phyloP scores from a whole-genome alignment of 2,888 invertebrate species.

The Agrenia bidenticulata region DNA sequence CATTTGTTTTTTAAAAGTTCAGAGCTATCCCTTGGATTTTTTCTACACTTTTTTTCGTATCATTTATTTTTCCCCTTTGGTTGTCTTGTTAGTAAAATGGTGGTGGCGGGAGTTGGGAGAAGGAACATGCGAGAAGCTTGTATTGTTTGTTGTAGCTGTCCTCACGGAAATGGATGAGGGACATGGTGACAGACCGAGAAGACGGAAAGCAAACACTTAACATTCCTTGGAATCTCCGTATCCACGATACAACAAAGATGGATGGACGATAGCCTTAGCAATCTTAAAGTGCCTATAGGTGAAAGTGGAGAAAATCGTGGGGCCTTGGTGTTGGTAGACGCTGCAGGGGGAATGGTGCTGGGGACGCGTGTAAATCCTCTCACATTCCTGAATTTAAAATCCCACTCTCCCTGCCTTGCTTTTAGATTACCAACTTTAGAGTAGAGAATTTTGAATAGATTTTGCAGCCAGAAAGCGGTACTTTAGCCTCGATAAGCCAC shows the following conservation, averaged over 20 bases:
- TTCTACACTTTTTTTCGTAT: constrained; percentile 1
- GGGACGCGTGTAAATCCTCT: too few relatives aligned
- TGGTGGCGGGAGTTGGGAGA: neutral
- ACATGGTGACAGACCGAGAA: neutral
- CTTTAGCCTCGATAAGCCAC: neutral
- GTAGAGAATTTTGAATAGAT: too few relatives aligned
- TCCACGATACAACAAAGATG: neutral
- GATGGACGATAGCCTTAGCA: too few relatives aligned
- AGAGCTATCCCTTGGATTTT: neutral
- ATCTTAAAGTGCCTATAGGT: too few relatives aligned
- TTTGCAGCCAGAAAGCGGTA: neutral
- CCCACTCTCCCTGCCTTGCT: too few relatives aligned
- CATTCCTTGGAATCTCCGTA: constrained; percentile 6
- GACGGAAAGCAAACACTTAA: constrained; percentile 20
- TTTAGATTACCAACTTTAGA: too few relatives aligned
- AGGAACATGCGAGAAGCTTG: neutral
- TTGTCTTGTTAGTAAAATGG: neutral
- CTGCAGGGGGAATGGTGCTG: too few relatives aligned
- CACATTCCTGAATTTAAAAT: too few relatives aligned
- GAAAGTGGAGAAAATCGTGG: too few relatives aligned
- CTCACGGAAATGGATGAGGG: too few relatives aligned
- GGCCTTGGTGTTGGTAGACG: too few relatives aligned
- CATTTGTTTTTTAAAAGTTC: constrained; percentile 14
- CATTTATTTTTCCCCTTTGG: constrained; percentile 4
- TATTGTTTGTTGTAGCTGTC: neutral